Percentiles rank a stretch among this genome's conserved stretches.
Evolutionary conservation across 2,888 invertebrate genomes (phyloP).

Genomic region (Ischnus inquisitorius): DNA sequence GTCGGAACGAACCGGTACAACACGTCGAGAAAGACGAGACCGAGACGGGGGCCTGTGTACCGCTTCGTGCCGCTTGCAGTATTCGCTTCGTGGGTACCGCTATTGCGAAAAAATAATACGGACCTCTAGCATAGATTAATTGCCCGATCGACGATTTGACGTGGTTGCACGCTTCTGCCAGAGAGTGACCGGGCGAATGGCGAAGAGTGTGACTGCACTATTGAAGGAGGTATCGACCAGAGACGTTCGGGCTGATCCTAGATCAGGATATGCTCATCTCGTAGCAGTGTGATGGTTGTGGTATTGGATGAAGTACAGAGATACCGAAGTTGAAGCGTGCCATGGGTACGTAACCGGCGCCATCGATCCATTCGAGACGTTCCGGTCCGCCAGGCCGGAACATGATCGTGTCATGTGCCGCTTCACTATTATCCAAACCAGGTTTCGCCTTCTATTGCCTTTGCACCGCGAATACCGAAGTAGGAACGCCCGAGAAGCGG

Average conservation of each 20-base stretch:
- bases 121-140: slow-evolving; percentile 61
- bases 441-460: not conserved
- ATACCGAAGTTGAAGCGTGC: not conserved
- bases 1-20: slow-evolving; percentile 4
- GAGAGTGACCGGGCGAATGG: not conserved
- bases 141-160: slow-evolving; percentile 40
- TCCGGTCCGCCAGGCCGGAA: not conserved
- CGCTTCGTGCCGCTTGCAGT: slow-evolving; percentile 36
- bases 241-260: not conserved
- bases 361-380: slow-evolving; percentile 3
- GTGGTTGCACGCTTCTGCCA: not conserved
- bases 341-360: not conserved
- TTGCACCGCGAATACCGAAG: slow-evolving; percentile 1
- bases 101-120: slow-evolving; percentile 38
- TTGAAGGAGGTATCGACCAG: not conserved
- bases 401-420: not conserved
- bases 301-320: not conserved
- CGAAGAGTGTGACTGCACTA: not conserved
- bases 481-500: not conserved
- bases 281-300: not conserved
- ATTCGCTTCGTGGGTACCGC: slow-evolving; percentile 20
- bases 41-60: slow-evolving; percentile 10
- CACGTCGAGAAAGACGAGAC: slow-evolving; percentile 28
- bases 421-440: not conserved
- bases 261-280: not conserved